phyloP scores from a whole-genome alignment of 2,113 vertebrate species.

The Herpailurus yagouaroundi region DNA sequence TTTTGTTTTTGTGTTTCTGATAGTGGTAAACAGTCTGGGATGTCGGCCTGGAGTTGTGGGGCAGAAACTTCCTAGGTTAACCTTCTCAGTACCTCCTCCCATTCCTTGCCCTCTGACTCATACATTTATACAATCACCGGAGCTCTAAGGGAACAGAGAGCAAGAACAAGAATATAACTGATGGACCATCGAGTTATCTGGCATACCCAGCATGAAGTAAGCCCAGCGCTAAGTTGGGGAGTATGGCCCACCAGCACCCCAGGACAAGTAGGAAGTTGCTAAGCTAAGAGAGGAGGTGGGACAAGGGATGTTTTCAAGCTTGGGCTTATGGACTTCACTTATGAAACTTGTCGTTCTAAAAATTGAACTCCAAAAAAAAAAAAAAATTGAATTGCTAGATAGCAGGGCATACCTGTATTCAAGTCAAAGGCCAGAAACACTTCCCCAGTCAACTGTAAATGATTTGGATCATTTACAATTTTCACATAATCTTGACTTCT shows the following conservation, averaged over 20 bases:
- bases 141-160: not conserved
- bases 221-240: not conserved
- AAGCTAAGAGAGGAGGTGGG: not conserved
- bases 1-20: not conserved
- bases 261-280: not conserved
- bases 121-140: not conserved
- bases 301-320: not conserved
- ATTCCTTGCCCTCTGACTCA: not conserved
- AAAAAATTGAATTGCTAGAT: not conserved
- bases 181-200: not conserved
- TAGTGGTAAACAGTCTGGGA: not conserved
- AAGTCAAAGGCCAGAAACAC: not conserved
- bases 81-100: not conserved
- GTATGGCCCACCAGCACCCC: not conserved
- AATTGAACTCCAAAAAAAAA: not conserved
- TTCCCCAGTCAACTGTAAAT: not conserved
- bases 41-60: not conserved
- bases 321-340: not conserved
- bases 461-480: slow-evolving; percentile 9
- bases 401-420: not conserved
- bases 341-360: not conserved
- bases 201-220: not conserved
- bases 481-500: slow-evolving; percentile 9
- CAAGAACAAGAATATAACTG: not conserved
- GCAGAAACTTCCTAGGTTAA: not conserved